Base-by-base conservation (phyloP, 2,888 invertebrate species). In the Punctoribates punctum region DNA sequence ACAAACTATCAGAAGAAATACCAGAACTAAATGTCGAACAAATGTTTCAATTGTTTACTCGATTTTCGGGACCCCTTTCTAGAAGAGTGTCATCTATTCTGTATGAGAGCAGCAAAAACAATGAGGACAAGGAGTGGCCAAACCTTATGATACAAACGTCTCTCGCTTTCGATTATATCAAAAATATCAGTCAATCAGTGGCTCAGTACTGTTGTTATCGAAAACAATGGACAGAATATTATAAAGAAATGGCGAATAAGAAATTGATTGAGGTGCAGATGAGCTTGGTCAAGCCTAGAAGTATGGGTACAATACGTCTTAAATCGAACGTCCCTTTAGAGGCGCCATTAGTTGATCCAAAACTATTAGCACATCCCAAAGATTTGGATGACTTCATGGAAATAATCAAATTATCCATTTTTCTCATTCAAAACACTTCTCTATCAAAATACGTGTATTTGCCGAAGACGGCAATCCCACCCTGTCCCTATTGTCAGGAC, bases 181-280 rank as follows among this genome's bases (percentile, higher is more conserved):
- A n/a, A 54, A 54, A 15, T 15, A 20, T 34, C 34, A 34, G 34
- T 34, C 34, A 54, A 54, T 15, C 54, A 4, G 54, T 54, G 6
- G 15, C 54, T 54, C 17, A 54, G 20, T 54, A 54, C 20, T 54
- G 54, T 8, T n/a, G 54, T 54, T n/a, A 54, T 54, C 15, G 54
- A 20, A 54, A 17, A 8, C n/a, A 54, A 54, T 54, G 54, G 54
- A 54, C 8, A n/a, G 54, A 54, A 54, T 54, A 54, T 54, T 57
- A 25, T 25, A 25, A 57, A 25, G 23, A 57, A 57, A n/a, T 54
- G 1, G 8, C 20, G 5, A 25, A 57, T 57, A 23, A 57, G 25
- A 23, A 25, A 4, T 25, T 23, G 11, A 9, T 23, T 13, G 23
- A 25, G 25, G 1, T 25, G 1, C 23, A 57, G 25, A 54, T 8